Base-by-base conservation (phyloP, 2,888 invertebrate species). In the Caradrina kadenii region DNA sequence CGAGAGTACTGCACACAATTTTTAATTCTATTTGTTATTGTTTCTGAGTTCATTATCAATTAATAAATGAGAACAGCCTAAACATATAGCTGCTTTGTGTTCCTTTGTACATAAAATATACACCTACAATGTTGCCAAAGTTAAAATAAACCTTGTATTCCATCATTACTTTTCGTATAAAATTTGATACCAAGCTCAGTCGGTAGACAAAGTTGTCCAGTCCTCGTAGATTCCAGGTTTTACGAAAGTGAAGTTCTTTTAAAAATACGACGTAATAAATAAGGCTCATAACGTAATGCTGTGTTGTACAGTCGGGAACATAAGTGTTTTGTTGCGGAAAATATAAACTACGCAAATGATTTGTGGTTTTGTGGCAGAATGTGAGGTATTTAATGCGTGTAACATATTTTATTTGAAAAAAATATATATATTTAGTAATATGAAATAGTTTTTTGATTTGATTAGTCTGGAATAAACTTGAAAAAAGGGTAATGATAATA, bases 201-300 rank as follows among this genome's bases (percentile, higher is more conserved):
- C 65, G 63, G 22, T 58, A 45, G 39, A 62, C 69, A 64, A 75
- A 73, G 69, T 77, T 69, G 68, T 75, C 67, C 60, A 68, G 75
- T 70, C 8, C 69, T 75, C 69, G 61, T 60, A 59, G 63, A 72
- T 65, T 69, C 55, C 54, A 61, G 42, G 58, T 63, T 79, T 72
- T 81, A 81, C 74, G 61, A 76, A 79, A 81, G 72, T 77, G 65
- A 70, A 71, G 72, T 74, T 73, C 61, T 65, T 79, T 80, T 73
- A 50, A 80, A 80, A 83, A 81, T 84, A 83, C 68, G 78, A 81
- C 50, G 62, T 69, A 69, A 83, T 83, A 83, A 86, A 85, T 81
- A 82, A 79, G 53, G 62, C 62, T 72, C 70, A 70, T 69, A 75
- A 31, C 45, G 68, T 69, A 72, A 81, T 76, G 64, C 62, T 42